phyloP scores from a whole-genome alignment of 2,888 invertebrate genomes.

The Dryocosmus kuriphilus region DNA sequence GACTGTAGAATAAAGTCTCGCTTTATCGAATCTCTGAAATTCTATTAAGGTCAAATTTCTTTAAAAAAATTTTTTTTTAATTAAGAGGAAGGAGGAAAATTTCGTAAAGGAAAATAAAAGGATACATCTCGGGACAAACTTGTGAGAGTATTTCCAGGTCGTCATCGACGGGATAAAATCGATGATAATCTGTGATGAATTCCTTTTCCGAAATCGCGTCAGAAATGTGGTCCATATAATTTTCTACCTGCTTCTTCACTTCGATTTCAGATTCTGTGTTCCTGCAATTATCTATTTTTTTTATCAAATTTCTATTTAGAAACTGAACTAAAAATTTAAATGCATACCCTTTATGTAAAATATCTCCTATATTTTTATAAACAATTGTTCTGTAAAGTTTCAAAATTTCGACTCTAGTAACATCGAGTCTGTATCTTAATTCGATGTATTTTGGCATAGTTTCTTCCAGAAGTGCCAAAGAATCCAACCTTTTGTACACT shows the following conservation, averaged over 20 bases:
- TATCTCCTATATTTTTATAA: slow-evolving; percentile 72
- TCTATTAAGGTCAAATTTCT: slow-evolving; percentile 58
- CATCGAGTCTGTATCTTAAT: slow-evolving; percentile 78
- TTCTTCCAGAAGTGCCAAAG: slow-evolving; percentile 75
- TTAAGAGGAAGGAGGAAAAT: background rate
- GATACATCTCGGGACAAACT: slow-evolving; percentile 85
- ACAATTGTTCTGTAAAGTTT: slow-evolving; percentile 77
- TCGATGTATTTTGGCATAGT: slow-evolving; percentile 74
- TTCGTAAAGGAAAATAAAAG: slow-evolving; percentile 65
- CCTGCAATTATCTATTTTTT: slow-evolving; percentile 54
- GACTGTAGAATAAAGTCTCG: slow-evolving; percentile 64
- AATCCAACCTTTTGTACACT: slow-evolving; percentile 83
- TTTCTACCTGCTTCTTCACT: slow-evolving; percentile 71
- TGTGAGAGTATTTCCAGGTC: slow-evolving; percentile 83
- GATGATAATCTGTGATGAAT: slow-evolving; percentile 86
- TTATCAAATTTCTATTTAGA: background rate
- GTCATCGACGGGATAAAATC: slow-evolving; percentile 82
- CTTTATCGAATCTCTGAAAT: slow-evolving; percentile 80
- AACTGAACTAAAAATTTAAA: slow-evolving; percentile 1
- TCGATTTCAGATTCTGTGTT: slow-evolving; percentile 63
- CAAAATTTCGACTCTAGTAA: slow-evolving; percentile 78
- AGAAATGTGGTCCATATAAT: slow-evolving; percentile 77
- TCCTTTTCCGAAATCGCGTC: slow-evolving; percentile 79
- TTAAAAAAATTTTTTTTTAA: slow-evolving; percentile 3
- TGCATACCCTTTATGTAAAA: slow-evolving; percentile 68